Percentiles rank a stretch among this genome's conserved stretches.
Conservation (phyloP, 2,797 vertebrate species). For the Botia almorhae region DNA sequence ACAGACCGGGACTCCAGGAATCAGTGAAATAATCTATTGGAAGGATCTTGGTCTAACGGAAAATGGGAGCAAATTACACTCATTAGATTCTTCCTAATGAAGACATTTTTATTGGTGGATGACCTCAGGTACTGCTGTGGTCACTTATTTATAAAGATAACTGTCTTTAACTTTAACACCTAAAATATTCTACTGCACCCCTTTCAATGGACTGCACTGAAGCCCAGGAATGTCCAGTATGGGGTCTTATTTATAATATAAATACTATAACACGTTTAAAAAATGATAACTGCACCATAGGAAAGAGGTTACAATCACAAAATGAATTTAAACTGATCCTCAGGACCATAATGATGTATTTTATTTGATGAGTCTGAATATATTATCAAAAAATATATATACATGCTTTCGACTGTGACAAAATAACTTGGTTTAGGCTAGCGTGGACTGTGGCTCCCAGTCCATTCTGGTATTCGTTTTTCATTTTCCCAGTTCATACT, state of each 20-base stretch:
- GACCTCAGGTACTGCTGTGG: constrained; percentile 9
- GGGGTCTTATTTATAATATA: neutral
- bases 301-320: neutral
- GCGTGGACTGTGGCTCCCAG: neutral
- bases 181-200: neutral
- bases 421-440: neutral
- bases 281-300: neutral
- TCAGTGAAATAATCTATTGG: neutral
- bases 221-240: neutral
- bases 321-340: neutral
- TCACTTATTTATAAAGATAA: constrained; percentile 2
- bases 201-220: neutral
- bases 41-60: constrained; percentile 28
- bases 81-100: constrained; percentile 49
- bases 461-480: neutral
- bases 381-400: neutral
- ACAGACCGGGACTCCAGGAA: neutral
- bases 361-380: constrained; percentile 4
- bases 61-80: constrained; percentile 27
- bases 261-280: neutral
- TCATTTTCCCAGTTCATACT: neutral
- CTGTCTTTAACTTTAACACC: neutral
- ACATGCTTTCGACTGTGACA: neutral
- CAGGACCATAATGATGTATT: neutral
- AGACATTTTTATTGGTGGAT: constrained; percentile 44